phyloP scores from a whole-genome alignment of 2,113 vertebrate species.

The Etheostoma spectabile region DNA sequence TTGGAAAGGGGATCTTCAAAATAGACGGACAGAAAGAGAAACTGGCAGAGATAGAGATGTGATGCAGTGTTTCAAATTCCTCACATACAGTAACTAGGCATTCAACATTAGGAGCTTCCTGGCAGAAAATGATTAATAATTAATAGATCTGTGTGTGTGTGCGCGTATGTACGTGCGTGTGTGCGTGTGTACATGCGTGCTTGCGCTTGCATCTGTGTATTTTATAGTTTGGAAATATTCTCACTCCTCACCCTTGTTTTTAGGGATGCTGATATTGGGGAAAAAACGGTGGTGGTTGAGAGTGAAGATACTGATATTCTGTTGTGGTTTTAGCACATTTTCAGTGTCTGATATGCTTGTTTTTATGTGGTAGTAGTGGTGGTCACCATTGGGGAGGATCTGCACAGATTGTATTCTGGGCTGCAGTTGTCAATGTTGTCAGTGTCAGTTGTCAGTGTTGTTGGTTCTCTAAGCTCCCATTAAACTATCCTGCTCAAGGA shows the following conservation, averaged over 20 bases:
- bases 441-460: slow-evolving; percentile 6
- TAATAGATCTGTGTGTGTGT: slow-evolving; percentile 47
- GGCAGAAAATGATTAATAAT: slow-evolving; percentile 68
- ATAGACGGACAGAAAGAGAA: background rate
- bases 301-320: slow-evolving; percentile 19
- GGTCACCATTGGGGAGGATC: background rate
- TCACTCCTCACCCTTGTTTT: slow-evolving; percentile 26
- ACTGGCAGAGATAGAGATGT: slow-evolving; percentile 28
- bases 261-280: slow-evolving; percentile 9
- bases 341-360: slow-evolving; percentile 5
- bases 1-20: slow-evolving; percentile 2
- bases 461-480: slow-evolving; percentile 8
- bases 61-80: slow-evolving; percentile 57
- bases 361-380: slow-evolving; percentile 3
- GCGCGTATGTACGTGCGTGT: too few species aligned
- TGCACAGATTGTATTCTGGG: background rate
- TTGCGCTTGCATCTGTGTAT: slow-evolving; percentile 1
- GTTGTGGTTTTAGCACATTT: slow-evolving; percentile 23
- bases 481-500: slow-evolving; percentile 14
- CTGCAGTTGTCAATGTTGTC: slow-evolving; percentile 8
- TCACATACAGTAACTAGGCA: slow-evolving; percentile 44
- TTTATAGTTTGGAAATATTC: slow-evolving; percentile 32
- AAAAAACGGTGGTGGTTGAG: slow-evolving; percentile 14
- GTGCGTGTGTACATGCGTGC: too few species aligned
- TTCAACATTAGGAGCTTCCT: slow-evolving; percentile 66